These are phyloP conservation scores for Boloria euphrosyne DNA, from an alignment of 2,888 invertebrate genomes.

Conservation along the genomic window DNA sequence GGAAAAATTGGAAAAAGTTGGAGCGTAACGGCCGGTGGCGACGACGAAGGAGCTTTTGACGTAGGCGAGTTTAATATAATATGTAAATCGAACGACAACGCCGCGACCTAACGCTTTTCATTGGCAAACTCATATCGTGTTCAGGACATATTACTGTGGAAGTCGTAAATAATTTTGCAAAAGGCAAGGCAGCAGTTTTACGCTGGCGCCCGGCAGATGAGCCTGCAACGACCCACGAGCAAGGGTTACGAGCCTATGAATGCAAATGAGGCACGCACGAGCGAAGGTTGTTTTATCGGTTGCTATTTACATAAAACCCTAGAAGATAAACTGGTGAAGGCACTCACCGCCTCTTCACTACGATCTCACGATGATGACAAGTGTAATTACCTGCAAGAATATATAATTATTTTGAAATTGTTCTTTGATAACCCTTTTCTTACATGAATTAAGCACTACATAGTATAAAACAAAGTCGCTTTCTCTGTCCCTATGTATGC, in stretches of 20 bases:
- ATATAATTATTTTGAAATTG: constrained; percentile 4
- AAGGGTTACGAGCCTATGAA: constrained; percentile 82
- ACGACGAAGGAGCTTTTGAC: constrained; percentile 63
- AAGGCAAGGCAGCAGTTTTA: constrained; percentile 75
- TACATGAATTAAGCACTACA: no score
- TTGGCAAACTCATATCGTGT: constrained; percentile 73
- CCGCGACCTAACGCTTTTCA: constrained; percentile 70
- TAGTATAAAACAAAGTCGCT: no score
- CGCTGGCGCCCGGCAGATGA: constrained; percentile 60
- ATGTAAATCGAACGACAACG: constrained; percentile 79
- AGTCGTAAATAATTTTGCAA: constrained; percentile 79
- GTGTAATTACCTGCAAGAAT: constrained; percentile 54
- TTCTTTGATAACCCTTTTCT: neutral
- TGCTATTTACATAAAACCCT: constrained; percentile 77
- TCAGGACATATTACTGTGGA: constrained; percentile 76
- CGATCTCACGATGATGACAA: constrained; percentile 46
- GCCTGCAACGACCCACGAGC: constrained; percentile 68
- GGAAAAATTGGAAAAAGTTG: constrained; percentile 82
- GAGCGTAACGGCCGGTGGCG: constrained; percentile 79
- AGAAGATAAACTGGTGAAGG: constrained; percentile 61
- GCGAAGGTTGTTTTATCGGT: constrained; percentile 73
- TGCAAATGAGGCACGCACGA: constrained; percentile 78
- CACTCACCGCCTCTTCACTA: constrained; percentile 60
- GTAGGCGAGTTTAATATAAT: constrained; percentile 79
- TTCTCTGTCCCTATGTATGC: no score